phyloP scores from a whole-genome alignment of 2,113 vertebrate species.

The Bubalus kerabau region DNA sequence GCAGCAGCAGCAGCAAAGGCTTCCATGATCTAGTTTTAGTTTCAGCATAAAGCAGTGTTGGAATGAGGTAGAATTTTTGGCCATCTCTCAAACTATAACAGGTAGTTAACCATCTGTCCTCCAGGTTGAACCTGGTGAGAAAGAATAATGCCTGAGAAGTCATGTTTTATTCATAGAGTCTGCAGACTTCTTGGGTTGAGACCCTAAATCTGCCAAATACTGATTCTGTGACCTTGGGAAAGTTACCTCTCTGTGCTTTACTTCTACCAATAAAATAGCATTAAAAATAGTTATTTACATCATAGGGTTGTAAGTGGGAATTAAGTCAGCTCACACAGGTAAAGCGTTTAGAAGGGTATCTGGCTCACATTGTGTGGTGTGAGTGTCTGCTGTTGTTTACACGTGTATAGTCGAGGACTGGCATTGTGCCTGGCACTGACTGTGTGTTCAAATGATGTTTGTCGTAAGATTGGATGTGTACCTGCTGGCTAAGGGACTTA shows the following conservation, averaged over 20 bases:
- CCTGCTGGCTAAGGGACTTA: neutral
- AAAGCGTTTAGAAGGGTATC: neutral
- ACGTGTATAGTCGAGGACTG: neutral
- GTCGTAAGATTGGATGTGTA: neutral
- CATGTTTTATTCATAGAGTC: slow-evolving; percentile 36
- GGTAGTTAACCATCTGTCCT: neutral
- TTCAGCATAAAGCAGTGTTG: neutral
- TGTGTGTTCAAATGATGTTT: neutral
- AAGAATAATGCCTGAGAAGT: neutral
- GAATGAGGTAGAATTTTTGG: neutral
- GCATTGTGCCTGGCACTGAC: neutral
- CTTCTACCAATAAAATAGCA: neutral
- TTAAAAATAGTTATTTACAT: slow-evolving; percentile 3
- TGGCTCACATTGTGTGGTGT: neutral
- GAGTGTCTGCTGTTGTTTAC: neutral
- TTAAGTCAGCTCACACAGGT: neutral
- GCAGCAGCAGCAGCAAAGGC: neutral
- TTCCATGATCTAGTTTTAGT: neutral
- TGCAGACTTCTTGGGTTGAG: neutral
- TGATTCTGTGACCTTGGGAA: slow-evolving; percentile 21
- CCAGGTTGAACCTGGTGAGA: neutral
- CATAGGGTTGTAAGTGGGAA: neutral
- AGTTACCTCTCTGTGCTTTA: neutral
- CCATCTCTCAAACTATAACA: neutral
- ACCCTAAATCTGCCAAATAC: neutral